Evolutionary conservation across 2,888 invertebrate genomes (phyloP).

Genomic region (Plagodis pulveraria): DNA sequence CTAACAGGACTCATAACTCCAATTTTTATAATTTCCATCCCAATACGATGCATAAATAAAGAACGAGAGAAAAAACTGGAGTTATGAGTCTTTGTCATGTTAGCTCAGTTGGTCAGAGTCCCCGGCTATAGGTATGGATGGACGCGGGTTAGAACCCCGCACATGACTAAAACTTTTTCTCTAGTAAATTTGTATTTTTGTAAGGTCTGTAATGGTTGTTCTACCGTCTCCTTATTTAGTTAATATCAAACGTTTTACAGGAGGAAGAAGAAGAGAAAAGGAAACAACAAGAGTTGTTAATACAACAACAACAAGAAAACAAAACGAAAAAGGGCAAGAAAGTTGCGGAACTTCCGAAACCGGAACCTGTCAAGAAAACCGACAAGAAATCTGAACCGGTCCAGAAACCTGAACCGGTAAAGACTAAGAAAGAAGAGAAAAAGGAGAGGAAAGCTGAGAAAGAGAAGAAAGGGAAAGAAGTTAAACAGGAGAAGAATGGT

Average conservation of each 20-base stretch:
- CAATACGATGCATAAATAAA: too few species aligned
- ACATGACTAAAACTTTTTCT: too few species aligned
- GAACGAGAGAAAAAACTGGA: too few species aligned
- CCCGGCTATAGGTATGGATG: too few species aligned
- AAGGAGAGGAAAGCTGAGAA: constrained; percentile 52
- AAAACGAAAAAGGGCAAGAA: constrained; percentile 56
- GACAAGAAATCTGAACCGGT: constrained; percentile 54
- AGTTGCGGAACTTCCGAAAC: constrained; percentile 40
- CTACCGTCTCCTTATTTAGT: too few species aligned
- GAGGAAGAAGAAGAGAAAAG: constrained; percentile 65
- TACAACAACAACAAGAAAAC: constrained; percentile 38
- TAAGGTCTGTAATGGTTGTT: too few species aligned
- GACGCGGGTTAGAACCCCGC: too few species aligned
- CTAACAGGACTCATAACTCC: too few species aligned
- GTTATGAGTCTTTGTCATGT: too few species aligned
- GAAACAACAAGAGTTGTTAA: constrained; percentile 38
- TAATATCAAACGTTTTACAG: constrained; percentile 45
- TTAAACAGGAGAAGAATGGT: constrained; percentile 67
- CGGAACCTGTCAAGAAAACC: constrained; percentile 46
- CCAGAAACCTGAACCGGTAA: constrained; percentile 49
- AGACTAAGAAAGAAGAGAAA: constrained; percentile 56
- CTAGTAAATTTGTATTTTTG: too few species aligned
- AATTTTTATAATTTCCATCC: too few species aligned
- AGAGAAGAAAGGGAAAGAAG: constrained; percentile 57
- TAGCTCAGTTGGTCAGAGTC: too few species aligned